Evolutionary conservation across 2,888 invertebrate genomes (phyloP).

Genomic region (Catocala sponsa): DNA sequence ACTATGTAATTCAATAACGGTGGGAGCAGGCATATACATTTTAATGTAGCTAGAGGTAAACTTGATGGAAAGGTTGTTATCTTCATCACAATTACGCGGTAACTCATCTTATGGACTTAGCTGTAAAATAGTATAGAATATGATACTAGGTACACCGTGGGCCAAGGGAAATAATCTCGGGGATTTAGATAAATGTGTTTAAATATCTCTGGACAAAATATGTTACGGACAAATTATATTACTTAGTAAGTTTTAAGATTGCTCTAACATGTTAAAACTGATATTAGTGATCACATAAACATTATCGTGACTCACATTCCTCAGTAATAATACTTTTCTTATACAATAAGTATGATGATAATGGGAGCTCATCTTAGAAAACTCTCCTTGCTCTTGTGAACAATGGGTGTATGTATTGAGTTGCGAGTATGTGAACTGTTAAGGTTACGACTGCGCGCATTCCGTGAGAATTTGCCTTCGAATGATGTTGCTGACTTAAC

Average conservation of each 20-base stretch:
- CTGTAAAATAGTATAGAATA: slow-evolving; percentile 23
- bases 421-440: slow-evolving; percentile 52
- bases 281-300: too few relatives aligned
- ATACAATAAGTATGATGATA: slow-evolving; percentile 6
- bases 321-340: neutral
- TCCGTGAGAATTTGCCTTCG: slow-evolving; percentile 74
- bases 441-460: slow-evolving; percentile 70
- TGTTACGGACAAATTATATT: too few relatives aligned
- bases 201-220: neutral
- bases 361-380: slow-evolving; percentile 30
- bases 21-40: slow-evolving; percentile 30
- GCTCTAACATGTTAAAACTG: neutral
- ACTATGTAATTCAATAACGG: slow-evolving; percentile 21
- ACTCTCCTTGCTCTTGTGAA: slow-evolving; percentile 50
- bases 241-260: too few relatives aligned
- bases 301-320: neutral
- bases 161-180: slow-evolving; percentile 32
- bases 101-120: slow-evolving; percentile 25
- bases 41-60: slow-evolving; percentile 26
- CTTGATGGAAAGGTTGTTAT: slow-evolving; percentile 35
- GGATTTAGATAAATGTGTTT: slow-evolving; percentile 13
- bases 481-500: slow-evolving; percentile 58
- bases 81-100: slow-evolving; percentile 37
- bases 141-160: slow-evolving; percentile 12
- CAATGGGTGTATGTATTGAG: slow-evolving; percentile 37